Evolutionary conservation across 2,888 invertebrate genomes (phyloP).

Genomic region (Noctua janthe): DNA sequence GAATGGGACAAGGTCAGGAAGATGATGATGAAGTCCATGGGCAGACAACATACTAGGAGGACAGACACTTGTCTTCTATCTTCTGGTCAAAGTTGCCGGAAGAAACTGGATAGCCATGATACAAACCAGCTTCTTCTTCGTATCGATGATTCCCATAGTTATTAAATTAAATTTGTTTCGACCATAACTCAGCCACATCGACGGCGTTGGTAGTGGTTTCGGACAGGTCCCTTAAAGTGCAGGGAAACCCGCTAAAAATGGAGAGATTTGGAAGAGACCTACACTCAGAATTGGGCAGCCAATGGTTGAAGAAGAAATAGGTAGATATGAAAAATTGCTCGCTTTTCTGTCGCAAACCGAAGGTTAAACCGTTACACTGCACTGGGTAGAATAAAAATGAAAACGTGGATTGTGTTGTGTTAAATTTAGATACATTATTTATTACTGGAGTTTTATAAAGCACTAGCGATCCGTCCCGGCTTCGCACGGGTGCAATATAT

Average conservation of each 20-base stretch:
- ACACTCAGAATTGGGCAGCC: neutral
- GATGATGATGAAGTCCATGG: neutral
- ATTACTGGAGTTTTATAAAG: neutral
- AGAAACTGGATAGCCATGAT: neutral
- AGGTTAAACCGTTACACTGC: neutral
- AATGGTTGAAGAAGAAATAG: neutral
- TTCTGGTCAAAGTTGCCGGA: neutral
- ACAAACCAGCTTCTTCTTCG: neutral
- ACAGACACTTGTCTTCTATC: neutral
- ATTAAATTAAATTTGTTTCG: too few relatives aligned
- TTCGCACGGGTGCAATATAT: too few relatives aligned
- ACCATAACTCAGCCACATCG: too few relatives aligned
- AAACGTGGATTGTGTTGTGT: conserved; percentile 3
- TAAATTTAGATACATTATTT: conserved; percentile 2
- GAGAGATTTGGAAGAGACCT: neutral
- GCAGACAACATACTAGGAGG: neutral
- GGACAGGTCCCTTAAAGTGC: too few relatives aligned
- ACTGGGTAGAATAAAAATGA: neutral
- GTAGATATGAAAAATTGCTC: neutral
- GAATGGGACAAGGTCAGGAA: too few relatives aligned
- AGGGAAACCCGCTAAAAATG: neutral
- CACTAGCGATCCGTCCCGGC: too few relatives aligned
- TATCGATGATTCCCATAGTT: too few relatives aligned
- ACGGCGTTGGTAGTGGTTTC: too few relatives aligned
- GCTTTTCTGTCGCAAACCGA: too few relatives aligned